Evolutionary conservation across 2,113 vertebrate species (phyloP), one percentile per base, ranked within the genome.

Genomic region (Myiozetetes cayanensis): DNA sequence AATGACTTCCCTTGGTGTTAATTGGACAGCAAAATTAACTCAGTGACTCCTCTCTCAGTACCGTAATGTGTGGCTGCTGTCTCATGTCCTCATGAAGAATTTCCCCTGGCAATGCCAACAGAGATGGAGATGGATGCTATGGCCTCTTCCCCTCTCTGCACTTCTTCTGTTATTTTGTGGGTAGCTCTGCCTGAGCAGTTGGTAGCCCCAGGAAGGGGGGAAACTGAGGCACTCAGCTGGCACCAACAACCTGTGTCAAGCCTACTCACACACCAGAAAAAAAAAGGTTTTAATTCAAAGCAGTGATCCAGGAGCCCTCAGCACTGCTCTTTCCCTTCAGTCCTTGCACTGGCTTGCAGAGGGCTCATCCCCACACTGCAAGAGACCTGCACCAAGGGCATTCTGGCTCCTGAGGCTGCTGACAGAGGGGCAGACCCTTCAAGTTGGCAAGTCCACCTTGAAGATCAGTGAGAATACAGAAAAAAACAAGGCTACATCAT

Each of bases 11-110:
- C 18, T 53, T 27, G 35, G 39, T 59, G 46, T 44, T 74, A 86
- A 84, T 21, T 83, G 56, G 63, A 33, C 49, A 79, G 75, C 19
- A 31, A 85, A 63, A 91, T 81, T 68, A 84, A 76, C 27, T 90
- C 3, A 2, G 55, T 56, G 72, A 68, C 39, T 85, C 27, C 25
- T 31, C 27, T 77, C 53, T 81, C 2, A 1, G 5, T 62, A 17
- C 39, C 0, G 0, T 39, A 58, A 35, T 72, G 25, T 63, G 82
- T 86, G 89, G 85, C 52, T 12, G 8, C 76, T 0, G 0, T 65
- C 67, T 88, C 39, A 8, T 9, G 41, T 37, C 75, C 31, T 90
- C 37, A 24, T 49, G 55, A 83, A 61, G 44, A 72, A 75, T 28
- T 76, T 24, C 24, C 41, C 50, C 15, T 10, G 33, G 55, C 72